Evolutionary conservation across 64 coral and sea anemone species (phyloP).

Genomic region (Anthopleura sola): DNA sequence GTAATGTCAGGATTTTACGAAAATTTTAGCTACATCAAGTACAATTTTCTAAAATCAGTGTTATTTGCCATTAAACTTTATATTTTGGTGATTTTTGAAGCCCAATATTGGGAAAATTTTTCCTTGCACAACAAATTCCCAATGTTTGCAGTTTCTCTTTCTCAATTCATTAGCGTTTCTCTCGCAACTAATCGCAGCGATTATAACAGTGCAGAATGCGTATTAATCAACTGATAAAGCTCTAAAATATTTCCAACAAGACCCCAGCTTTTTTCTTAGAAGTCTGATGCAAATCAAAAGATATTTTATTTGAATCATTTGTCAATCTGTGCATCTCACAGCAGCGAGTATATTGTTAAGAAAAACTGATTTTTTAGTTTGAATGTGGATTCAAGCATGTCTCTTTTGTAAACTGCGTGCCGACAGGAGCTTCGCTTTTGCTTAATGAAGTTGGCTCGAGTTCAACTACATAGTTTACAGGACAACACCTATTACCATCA

Average conservation of each 20-base stretch:
- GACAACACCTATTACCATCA: neutral
- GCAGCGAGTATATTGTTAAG: neutral
- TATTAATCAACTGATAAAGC: neutral
- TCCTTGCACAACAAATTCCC: neutral
- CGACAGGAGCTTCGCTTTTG: neutral
- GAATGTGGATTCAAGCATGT: neutral
- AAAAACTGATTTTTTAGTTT: neutral
- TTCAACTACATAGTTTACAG: neutral
- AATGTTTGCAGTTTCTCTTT: neutral
- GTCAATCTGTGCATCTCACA: neutral
- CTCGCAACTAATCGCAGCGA: neutral
- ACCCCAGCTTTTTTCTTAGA: neutral
- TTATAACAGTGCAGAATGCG: neutral
- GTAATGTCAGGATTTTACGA: no score
- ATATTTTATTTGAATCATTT: neutral
- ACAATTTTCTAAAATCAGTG: no score
- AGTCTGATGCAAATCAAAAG: neutral
- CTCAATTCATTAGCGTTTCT: no score
- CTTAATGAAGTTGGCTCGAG: constrained; percentile 5
- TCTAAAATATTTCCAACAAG: neutral
- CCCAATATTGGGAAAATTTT: neutral
- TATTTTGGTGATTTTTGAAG: neutral
- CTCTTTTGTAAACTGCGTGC: neutral
- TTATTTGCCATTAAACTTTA: neutral
- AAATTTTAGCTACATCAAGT: no score